Base-by-base conservation (phyloP, 2,888 invertebrate genomes). In the Parnassius orleans region DNA sequence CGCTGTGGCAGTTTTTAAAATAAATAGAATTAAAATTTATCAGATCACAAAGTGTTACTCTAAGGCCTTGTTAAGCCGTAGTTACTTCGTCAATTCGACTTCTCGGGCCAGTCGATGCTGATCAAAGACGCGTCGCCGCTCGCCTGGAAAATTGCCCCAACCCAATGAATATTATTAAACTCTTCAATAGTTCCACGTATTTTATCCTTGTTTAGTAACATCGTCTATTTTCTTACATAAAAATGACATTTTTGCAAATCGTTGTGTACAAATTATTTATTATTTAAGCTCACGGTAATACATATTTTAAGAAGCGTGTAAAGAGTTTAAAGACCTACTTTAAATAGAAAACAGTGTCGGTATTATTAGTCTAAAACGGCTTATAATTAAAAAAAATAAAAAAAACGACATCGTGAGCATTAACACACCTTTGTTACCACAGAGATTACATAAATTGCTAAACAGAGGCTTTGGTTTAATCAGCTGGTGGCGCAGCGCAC, bases 91-190 rank as follows among this genome's bases (percentile, higher is more conserved):
- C 83, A 83, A 82, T 82, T 83, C 81, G 81, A 85, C 81, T 86
- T 82, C 83, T 78, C 78, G 77, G 79, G 74, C 77, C 72, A 81
- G 82, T 73, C 80, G 74, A 69, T 69, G 76, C 80, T 84, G 90
- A 92, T 92, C 92, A 92, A 92, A 92, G 92, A 86, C 84, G 84
- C 84, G 85, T 66, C 82, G 82, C 73, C 86, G 78, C 79, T 86
- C 86, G 83, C 73, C 86, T 81, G 90, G 87, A 91, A 92, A 92
- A 92, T 92, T 91, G 89, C 81, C 87, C 83, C 77, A 76, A 85
- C 87, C 84, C 92, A 91, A 90, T 92, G 92, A 92, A 92, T 92
- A 92, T 91, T 90, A 91, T 92, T 90, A 91, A 87, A 87, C 89
- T 87, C 87, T 86, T 86, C 84, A 83, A 85, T 87, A 87, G 86